phyloP scores from a whole-genome alignment of 2,888 invertebrate species.

The Sinelater perroti region DNA sequence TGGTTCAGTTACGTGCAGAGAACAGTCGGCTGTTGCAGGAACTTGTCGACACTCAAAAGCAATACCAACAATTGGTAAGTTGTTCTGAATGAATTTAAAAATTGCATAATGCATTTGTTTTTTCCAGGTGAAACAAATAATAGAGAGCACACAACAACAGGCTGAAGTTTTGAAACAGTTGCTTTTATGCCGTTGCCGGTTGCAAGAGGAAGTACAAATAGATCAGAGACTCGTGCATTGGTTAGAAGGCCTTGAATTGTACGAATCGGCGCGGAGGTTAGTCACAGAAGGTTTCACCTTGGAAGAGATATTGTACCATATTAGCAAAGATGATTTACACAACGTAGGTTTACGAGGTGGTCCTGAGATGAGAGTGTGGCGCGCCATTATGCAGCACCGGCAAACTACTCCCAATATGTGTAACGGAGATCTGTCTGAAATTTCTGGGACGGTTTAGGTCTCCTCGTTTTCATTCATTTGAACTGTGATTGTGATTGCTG shows the following conservation, averaged over 20 bases:
- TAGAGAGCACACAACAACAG: constrained; percentile 49
- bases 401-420: constrained; percentile 20
- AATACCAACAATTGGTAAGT: constrained; percentile 75
- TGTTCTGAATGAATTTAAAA: too few relatives aligned
- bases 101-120: not conserved
- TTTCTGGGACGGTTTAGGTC: constrained; percentile 27
- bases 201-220: constrained; percentile 57
- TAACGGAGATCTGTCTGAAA: constrained; percentile 26
- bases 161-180: constrained; percentile 46
- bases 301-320: constrained; percentile 79
- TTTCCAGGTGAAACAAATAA: constrained; percentile 51
- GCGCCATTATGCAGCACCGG: constrained; percentile 75
- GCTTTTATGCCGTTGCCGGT: constrained; percentile 51
- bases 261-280: constrained; percentile 73
- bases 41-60: constrained; percentile 77
- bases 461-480: constrained; percentile 10
- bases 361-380: constrained; percentile 85
- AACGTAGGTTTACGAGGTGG: constrained; percentile 83
- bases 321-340: constrained; percentile 84
- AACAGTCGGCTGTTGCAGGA: constrained; percentile 68
- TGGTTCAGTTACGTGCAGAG: constrained; percentile 49
- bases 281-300: constrained; percentile 79
- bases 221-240: constrained; percentile 74
- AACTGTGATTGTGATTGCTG: constrained; percentile 31
- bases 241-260: constrained; percentile 75